Evolutionary conservation across 2,113 vertebrate genomes (phyloP), one percentile per base, ranked within the genome.

Genomic region (Dipodomys stephensi): DNA sequence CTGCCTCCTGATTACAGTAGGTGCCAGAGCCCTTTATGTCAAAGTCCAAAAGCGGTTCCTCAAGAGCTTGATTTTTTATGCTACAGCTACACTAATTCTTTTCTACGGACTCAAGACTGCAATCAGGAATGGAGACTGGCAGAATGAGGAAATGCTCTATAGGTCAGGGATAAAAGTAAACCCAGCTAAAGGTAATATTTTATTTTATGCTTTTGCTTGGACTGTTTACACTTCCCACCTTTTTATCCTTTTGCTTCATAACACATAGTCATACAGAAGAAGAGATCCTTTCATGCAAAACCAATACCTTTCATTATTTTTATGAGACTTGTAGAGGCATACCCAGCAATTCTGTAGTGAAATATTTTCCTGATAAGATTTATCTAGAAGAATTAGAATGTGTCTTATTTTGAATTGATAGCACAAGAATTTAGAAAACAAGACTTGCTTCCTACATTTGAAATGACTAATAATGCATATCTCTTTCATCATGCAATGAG

Each of bases 81-180:
- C 98, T 96, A 98, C 99, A 84, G 98, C 98, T 82, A 97, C 97
- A 23, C 97, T 99, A 97, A 98, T 99, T 91, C 94, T 99, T 95
- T 98, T 99, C 53, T 99, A 99, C 96, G 98, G 99, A 91, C 97
- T 99, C 92, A 99, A 99, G 98, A 99, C 99, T 16, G 98, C 98
- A 62, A 97, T 99, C 98, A 99, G 99, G 97, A 99, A 99, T 94
- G 98, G 97, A 89, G 99, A 99, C 98, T 99, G 99, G 99, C 98
- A 98, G 96, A 99, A 99, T 88, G 99, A 99, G 96, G 99, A 99
- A 98, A 99, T 99, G 99, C 99, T 99, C 57, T 99, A 99, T 98
- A 99, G 98, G 96, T 99, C 99, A 97, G 99, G 99, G 97, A 99
- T 99, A 98, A 99, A 99, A 98, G 99, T 99, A 95, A 99, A 99